Conservation (phyloP, 2,113 vertebrate genomes). For the Eclectus roratus region DNA sequence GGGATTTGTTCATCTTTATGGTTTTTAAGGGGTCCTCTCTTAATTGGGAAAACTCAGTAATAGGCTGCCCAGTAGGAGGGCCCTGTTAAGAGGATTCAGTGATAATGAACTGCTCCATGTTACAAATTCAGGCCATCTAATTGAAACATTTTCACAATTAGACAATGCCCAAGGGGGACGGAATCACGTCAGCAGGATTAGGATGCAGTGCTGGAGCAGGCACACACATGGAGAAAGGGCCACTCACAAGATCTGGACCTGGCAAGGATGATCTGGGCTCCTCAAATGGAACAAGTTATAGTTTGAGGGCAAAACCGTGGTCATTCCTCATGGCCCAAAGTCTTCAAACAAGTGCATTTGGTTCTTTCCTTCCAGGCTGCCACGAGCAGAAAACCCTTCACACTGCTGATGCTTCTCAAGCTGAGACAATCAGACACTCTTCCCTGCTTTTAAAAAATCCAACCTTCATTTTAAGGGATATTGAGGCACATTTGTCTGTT, state of each 20-base stretch:
- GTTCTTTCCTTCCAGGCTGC: not conserved
- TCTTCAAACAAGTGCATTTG: not conserved
- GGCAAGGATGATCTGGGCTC: not conserved
- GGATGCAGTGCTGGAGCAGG: not conserved
- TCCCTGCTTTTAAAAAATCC: not conserved
- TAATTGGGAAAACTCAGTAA: constrained; percentile 13
- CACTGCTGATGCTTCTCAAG: not conserved
- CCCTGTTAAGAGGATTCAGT: constrained; percentile 4
- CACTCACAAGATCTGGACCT: not conserved
- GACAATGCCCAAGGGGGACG: not conserved
- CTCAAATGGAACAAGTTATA: not conserved
- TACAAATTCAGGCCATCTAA: not conserved
- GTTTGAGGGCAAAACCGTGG: not conserved
- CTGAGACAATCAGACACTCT: not conserved
- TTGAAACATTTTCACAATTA: constrained; percentile 16
- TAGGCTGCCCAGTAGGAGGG: not conserved
- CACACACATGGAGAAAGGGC: not conserved
- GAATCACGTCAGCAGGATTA: not conserved
- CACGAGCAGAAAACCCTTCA: not conserved
- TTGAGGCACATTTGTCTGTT: not conserved
- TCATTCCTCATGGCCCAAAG: not conserved
- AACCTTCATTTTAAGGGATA: not conserved
- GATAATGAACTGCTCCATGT: not conserved
- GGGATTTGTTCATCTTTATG: not conserved
- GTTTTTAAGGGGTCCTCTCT: not conserved